Conservation (phyloP, 2,113 vertebrate species). For the Ondatra zibethicus region DNA sequence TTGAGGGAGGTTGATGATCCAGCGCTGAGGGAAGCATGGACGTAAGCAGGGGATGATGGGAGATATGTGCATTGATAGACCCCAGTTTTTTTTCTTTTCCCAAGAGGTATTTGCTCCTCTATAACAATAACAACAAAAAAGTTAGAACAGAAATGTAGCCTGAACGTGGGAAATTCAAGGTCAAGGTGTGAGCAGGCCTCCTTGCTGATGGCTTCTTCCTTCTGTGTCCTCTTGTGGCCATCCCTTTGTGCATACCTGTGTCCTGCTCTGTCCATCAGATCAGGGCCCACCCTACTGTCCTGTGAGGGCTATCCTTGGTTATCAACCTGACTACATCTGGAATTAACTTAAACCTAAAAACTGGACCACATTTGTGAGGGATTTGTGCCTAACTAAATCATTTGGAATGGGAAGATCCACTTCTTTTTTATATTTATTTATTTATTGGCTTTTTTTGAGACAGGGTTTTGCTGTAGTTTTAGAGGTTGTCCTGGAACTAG, state of each 20-base stretch:
- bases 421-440: too few species aligned
- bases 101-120: neutral
- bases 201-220: neutral
- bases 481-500: too few species aligned
- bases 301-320: neutral
- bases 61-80: too few species aligned
- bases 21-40: neutral
- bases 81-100: neutral
- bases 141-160: neutral
- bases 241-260: neutral
- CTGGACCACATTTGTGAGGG: neutral
- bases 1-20: neutral
- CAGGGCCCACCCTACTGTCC: neutral
- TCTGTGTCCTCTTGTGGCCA: accelerated
- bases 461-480: too few species aligned
- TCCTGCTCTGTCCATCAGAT: neutral
- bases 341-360: neutral
- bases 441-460: too few species aligned
- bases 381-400: neutral
- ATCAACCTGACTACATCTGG: neutral
- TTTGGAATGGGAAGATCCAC: too few species aligned
- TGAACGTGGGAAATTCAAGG: neutral
- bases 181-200: neutral
- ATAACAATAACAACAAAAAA: neutral
- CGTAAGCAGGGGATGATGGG: too few species aligned